Conservation (phyloP, 1,140 invertebrate genomes). For the Alviniconcha marisindica region DNA sequence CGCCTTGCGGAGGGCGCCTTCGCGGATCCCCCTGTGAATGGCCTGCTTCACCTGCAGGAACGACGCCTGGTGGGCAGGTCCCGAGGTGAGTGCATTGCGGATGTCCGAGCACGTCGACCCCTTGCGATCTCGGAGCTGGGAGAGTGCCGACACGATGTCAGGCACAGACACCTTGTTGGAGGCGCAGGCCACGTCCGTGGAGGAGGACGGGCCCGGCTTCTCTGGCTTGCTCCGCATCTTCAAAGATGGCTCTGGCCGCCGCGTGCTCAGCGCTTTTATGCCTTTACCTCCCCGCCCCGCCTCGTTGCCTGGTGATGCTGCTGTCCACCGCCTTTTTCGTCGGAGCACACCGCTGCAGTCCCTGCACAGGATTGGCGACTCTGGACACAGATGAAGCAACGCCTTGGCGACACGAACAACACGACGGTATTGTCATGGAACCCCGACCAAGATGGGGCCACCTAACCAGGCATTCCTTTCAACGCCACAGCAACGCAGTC, state of each 20-base stretch:
- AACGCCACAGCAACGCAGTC: no score
- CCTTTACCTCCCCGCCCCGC: background rate
- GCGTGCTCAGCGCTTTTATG: background rate
- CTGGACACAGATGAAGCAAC: no score
- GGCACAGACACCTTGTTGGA: background rate
- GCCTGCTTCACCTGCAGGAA: background rate
- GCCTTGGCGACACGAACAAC: no score
- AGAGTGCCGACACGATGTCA: background rate
- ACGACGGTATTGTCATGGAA: no score
- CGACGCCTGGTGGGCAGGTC: background rate
- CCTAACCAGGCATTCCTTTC: no score
- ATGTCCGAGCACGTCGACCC: conserved; percentile 1
- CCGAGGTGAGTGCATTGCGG: background rate
- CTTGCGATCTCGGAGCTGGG: background rate
- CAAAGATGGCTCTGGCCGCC: background rate
- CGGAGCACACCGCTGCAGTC: no score
- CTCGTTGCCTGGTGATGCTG: no score
- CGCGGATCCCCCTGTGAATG: background rate
- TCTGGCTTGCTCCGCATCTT: conserved; percentile 14
- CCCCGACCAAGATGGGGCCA: no score
- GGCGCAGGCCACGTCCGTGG: background rate
- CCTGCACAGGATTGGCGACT: no score
- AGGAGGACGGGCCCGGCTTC: background rate
- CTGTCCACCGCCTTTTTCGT: no score
- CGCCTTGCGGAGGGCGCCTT: background rate